Conservation (phyloP, 2,888 invertebrate genomes). For the Theodoxus fluviatilis region DNA sequence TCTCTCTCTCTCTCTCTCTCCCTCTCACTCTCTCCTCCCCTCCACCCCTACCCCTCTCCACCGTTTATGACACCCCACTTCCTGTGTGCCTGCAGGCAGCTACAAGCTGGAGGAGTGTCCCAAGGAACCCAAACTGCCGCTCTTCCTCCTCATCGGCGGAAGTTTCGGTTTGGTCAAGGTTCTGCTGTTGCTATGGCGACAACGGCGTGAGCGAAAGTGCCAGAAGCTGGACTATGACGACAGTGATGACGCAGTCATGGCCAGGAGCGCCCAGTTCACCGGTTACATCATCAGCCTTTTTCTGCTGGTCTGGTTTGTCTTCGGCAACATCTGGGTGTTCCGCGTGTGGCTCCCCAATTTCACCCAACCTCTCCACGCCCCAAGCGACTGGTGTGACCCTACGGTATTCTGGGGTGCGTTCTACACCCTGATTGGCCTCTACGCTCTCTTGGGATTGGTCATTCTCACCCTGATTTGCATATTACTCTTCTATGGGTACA, state of each 20-base stretch:
- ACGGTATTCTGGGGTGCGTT: conserved; percentile 80
- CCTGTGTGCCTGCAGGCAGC: no score
- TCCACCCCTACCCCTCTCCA: no score
- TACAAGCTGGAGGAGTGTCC: conserved; percentile 82
- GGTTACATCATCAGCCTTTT: conserved; percentile 75
- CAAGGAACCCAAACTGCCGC: conserved; percentile 77
- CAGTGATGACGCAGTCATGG: conserved; percentile 78
- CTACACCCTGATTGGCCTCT: conserved; percentile 77
- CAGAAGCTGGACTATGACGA: conserved; percentile 69
- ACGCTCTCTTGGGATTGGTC: conserved; percentile 74
- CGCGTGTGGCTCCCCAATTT: conserved; percentile 81
- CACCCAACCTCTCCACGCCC: conserved; percentile 76
- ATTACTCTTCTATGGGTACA: no score
- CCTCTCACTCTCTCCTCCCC: no score
- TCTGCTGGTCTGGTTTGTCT: conserved; percentile 77
- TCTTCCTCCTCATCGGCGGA: conserved; percentile 84
- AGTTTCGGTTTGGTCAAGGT: conserved; percentile 75
- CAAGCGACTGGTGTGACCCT: conserved; percentile 81
- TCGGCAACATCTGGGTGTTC: conserved; percentile 83
- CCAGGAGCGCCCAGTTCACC: conserved; percentile 72
- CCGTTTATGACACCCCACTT: no score
- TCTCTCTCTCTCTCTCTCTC: no score
- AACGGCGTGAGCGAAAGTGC: conserved; percentile 72
- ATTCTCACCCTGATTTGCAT: no score
- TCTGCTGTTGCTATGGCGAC: conserved; percentile 72